Evolutionary conservation across 2,888 invertebrate genomes (phyloP).

Genomic region (Thalpophila matura): DNA sequence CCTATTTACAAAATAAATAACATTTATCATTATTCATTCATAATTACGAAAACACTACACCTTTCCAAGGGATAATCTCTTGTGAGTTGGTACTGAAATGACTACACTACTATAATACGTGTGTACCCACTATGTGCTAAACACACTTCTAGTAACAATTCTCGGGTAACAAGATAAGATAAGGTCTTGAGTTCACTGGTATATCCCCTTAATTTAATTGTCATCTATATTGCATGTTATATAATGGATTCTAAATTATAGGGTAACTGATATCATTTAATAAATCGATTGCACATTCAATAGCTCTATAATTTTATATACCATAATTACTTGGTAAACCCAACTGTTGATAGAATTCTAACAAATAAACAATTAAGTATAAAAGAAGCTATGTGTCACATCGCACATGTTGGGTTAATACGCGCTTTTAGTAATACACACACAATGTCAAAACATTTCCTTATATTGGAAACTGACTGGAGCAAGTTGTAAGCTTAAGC

Average conservation of each 20-base stretch:
- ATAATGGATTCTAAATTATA: neutral
- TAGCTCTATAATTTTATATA: neutral
- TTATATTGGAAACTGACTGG: constrained; percentile 26
- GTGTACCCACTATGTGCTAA: too few species aligned
- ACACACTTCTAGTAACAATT: neutral
- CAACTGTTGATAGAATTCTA: constrained; percentile 4
- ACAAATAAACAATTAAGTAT: constrained; percentile 22
- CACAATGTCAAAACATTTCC: constrained; percentile 19
- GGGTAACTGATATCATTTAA: constrained; percentile 4
- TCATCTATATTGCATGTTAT: neutral
- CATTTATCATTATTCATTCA: too few species aligned
- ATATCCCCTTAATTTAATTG: neutral
- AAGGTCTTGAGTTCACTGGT: neutral
- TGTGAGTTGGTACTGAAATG: too few species aligned
- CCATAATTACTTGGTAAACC: constrained; percentile 14
- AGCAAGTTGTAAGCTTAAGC: constrained; percentile 11
- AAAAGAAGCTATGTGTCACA: constrained; percentile 26
- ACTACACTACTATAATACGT: too few species aligned
- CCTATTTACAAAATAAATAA: too few species aligned
- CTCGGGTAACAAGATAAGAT: neutral
- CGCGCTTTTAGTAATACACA: constrained; percentile 16
- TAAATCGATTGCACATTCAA: constrained; percentile 10
- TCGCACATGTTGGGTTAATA: constrained; percentile 29
- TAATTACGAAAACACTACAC: too few species aligned
- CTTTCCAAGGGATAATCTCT: too few species aligned